Conservation (phyloP, 2,113 vertebrate genomes). For the Chrysochloris asiatica region DNA sequence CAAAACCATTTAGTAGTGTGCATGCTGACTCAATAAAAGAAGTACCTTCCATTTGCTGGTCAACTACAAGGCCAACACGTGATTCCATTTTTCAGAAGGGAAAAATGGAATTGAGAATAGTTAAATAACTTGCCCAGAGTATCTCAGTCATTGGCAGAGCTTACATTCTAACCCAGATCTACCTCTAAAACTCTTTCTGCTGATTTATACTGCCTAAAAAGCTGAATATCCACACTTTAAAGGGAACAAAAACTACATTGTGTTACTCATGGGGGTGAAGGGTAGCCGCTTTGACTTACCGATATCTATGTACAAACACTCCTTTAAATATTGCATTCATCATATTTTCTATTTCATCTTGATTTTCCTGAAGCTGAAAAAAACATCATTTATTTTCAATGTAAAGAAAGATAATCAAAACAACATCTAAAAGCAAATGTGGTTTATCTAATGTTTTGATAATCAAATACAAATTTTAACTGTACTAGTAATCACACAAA, state of each 20-base stretch:
- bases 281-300: conserved; percentile 86
- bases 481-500: no score
- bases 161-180: conserved; percentile 21
- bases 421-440: neutral
- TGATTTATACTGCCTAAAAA: neutral
- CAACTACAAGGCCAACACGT: neutral
- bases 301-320: conserved; percentile 98
- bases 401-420: conserved; percentile 48
- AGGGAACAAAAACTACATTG: neutral
- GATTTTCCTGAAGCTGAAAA: conserved; percentile 99
- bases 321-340: conserved; percentile 99
- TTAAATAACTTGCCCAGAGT: conserved; percentile 22
- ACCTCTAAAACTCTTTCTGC: neutral
- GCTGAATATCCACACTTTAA: neutral
- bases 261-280: neutral
- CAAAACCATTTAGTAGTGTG: conserved; percentile 47
- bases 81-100: neutral
- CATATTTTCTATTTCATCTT: conserved; percentile 99
- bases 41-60: neutral
- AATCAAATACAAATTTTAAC: conserved; percentile 26
- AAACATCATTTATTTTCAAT: conserved; percentile 52
- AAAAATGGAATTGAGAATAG: conserved; percentile 37
- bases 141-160: neutral
- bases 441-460: neutral
- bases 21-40: neutral